Evolutionary conservation across 2,888 invertebrate genomes (phyloP).

Genomic region (Yponomeuta sedellus): DNA sequence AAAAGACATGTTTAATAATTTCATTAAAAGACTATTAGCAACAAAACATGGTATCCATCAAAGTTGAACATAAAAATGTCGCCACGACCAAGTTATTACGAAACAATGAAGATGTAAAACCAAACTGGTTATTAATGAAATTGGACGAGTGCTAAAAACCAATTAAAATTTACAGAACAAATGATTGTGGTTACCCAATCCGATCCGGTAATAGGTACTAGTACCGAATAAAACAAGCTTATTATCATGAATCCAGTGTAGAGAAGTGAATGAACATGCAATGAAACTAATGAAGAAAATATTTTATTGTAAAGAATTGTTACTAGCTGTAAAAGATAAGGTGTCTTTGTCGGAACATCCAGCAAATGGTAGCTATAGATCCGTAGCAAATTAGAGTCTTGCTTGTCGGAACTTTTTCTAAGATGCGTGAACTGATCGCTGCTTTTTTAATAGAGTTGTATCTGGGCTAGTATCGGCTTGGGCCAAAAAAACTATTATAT

Average conservation of each 20-base stretch:
- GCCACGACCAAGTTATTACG: conserved; percentile 23
- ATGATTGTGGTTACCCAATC: conserved; percentile 40
- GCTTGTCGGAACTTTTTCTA: no score
- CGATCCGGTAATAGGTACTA: conserved; percentile 30
- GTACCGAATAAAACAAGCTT: conserved; percentile 36
- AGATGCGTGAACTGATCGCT: no score
- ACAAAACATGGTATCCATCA: neutral
- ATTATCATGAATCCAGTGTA: neutral
- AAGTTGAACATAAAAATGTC: neutral
- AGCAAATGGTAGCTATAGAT: no score
- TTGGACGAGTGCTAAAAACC: conserved; percentile 46
- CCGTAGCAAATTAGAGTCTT: no score
- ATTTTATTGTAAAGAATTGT: no score
- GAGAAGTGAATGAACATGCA: neutral
- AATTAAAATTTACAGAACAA: conserved; percentile 51
- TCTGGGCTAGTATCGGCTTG: no score
- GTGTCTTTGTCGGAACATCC: no score
- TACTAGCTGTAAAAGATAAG: no score
- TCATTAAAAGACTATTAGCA: neutral
- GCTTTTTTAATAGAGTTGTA: no score
- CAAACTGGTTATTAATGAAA: conserved; percentile 45
- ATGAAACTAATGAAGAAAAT: neutral
- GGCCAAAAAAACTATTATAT: no score
- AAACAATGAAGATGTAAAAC: conserved; percentile 33
- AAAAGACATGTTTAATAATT: neutral